phyloP scores from a whole-genome alignment of 2,888 invertebrate species.

The Drosophila monieri region DNA sequence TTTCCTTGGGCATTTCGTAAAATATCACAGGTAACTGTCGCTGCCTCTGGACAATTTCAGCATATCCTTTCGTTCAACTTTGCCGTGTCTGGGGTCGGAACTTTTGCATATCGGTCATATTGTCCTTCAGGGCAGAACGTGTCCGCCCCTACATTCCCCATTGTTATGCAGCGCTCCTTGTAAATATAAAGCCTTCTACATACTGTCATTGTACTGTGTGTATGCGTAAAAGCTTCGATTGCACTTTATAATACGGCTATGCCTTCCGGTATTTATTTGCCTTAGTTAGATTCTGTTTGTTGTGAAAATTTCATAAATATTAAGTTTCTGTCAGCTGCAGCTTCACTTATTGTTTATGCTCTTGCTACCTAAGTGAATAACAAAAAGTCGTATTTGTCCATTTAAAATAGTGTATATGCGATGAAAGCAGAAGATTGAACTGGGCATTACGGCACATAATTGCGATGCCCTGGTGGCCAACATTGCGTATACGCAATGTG shows the following conservation, averaged over 20 bases:
- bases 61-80: constrained; percentile 49
- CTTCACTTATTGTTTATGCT: constrained; percentile 37
- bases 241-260: constrained; percentile 63
- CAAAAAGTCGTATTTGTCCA: constrained; percentile 22
- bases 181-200: constrained; percentile 1
- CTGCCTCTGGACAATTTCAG: constrained; percentile 68
- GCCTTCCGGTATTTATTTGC: constrained; percentile 60
- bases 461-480: constrained; percentile 28
- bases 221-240: constrained; percentile 60
- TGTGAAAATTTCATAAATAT: constrained; percentile 59
- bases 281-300: constrained; percentile 53
- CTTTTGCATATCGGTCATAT: constrained; percentile 71
- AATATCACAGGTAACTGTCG: constrained; percentile 72
- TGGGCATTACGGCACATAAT: constrained; percentile 43
- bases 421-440: constrained; percentile 20
- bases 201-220: constrained; percentile 5
- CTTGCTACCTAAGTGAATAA: constrained; percentile 34
- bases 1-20: constrained; percentile 58
- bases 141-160: constrained; percentile 22
- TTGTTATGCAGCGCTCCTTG: background rate
- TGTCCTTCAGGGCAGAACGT: constrained; percentile 60
- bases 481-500: constrained; percentile 33
- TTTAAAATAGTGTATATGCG: constrained; percentile 2
- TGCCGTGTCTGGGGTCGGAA: constrained; percentile 51
- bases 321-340: constrained; percentile 47